Percentiles rank a stretch among this genome's conserved stretches.
Conservation (phyloP, 92 coral and sea anemone species). For the Pocillopora grandis region DNA sequence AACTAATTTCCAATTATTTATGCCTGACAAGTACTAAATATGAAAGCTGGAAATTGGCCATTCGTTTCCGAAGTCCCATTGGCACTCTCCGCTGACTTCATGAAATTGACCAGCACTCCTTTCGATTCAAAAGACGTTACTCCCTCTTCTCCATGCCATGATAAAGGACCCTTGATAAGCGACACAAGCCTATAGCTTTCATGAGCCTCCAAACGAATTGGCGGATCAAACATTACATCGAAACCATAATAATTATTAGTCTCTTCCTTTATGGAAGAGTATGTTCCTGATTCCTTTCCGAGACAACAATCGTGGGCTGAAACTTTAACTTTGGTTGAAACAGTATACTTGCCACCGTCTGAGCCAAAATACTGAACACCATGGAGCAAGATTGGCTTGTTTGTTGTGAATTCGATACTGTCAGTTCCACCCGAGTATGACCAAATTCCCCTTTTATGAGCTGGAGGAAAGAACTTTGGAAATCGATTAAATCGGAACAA, state of each 20-base stretch:
- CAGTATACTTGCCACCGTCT: no score
- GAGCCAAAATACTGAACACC: no score
- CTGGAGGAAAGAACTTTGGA: no score
- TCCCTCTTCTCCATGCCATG: background rate
- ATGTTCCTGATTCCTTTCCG: background rate
- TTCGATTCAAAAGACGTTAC: background rate
- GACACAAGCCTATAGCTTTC: background rate
- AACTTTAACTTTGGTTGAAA: no score
- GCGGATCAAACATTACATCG: background rate
- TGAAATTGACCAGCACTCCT: background rate
- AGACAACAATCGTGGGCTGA: no score
- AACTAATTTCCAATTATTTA: no score
- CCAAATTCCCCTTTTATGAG: background rate
- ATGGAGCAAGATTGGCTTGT: no score
- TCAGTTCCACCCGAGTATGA: no score
- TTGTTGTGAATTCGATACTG: no score
- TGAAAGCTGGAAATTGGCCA: constrained; percentile 5
- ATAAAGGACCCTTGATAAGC: background rate
- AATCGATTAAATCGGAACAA: no score
- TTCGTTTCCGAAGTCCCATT: background rate
- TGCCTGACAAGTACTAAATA: background rate
- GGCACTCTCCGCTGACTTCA: no score
- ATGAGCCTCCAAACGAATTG: background rate
- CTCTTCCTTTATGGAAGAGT: background rate
- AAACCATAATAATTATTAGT: background rate